A percentile compares a stretch with the other conserved stretches of the same genome.
phyloP scores from a whole-genome alignment of 1,140 invertebrate species.

The Magallana angulata region DNA sequence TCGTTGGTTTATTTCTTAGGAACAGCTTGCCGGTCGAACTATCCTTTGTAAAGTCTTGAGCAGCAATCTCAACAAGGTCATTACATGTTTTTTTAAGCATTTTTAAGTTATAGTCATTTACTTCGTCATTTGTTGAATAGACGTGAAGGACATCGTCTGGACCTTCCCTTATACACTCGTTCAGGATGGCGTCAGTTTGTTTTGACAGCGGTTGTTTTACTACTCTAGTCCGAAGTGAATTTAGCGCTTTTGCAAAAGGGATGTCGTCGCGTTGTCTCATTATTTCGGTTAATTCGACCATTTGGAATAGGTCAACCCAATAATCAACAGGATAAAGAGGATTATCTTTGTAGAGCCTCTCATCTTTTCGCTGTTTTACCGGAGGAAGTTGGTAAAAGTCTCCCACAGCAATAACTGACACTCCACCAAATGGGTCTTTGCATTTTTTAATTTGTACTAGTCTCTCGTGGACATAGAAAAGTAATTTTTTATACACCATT shows the following conservation, averaged over 20 bases:
- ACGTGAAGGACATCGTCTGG: not conserved
- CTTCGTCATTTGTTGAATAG: slow-evolving; percentile 2
- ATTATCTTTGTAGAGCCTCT: no score
- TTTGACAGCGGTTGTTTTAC: no score
- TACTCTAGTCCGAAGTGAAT: no score
- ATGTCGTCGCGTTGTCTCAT: slow-evolving; percentile 10
- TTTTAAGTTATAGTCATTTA: not conserved
- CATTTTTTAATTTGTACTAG: slow-evolving; percentile 24
- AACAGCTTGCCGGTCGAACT: slow-evolving; percentile 22
- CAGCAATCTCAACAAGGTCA: not conserved
- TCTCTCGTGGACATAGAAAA: slow-evolving; percentile 52
- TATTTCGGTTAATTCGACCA: not conserved
- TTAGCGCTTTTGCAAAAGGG: not conserved
- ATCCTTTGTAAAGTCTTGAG: slow-evolving; percentile 18
- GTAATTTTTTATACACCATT: not conserved
- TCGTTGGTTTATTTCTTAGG: not conserved
- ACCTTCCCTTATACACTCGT: not conserved
- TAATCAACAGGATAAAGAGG: not conserved
- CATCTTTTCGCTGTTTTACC: not conserved
- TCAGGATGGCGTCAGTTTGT: not conserved
- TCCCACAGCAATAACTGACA: slow-evolving; percentile 6
- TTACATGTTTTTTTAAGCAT: not conserved
- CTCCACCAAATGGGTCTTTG: slow-evolving; percentile 18
- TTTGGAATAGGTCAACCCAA: not conserved
- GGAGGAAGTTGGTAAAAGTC: slow-evolving; percentile 32